Evolutionary conservation across 1,140 invertebrate species (phyloP), one percentile per base, ranked within the genome.

Genomic region (Pollicipes pollicipes): DNA sequence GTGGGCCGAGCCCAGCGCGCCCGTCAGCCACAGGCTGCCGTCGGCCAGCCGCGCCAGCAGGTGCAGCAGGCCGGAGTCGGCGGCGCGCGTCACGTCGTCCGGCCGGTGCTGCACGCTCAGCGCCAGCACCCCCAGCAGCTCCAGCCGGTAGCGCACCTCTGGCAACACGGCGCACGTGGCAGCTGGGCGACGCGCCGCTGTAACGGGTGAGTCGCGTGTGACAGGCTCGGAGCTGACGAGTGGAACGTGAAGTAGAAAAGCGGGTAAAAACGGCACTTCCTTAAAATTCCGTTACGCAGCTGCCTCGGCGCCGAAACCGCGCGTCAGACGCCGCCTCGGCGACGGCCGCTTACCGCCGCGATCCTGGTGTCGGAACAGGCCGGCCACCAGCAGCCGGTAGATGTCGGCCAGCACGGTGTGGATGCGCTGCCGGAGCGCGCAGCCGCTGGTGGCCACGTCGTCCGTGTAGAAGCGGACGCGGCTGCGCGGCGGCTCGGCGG

Each of bases 41-140:
- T 70, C 73, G 8, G 30, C 69, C 71, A 32, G 31, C 27, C 10
- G 71, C 31, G 29, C 69, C 13, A 6, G 35, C 32, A 17, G 63
- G 6, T 29, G 70, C 70, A 68, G 67, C n/a, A 13, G 66, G 68
- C 29, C 37, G 24, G 17, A 69, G 31, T 63, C 21, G 35, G 45
- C 68, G 31, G 66, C 69, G 69, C 45, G 45, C 45, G 13, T 21
- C 17, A 58, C 45, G 17, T 58, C 45, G 13, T 58, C 45, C 45
- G 45, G 45, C 13, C 45, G 45, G 45, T 58, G 45, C 45, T 58
- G 13, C 45, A 58, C 45, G 45, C 45, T 58, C 45, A 58, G 45
- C 13, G 45, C 13, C 13, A 58, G 45, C 6, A 58, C 45, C 13
- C 45, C 45, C 13, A 58, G 13, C 45, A 58, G 45, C 45, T 58